Base-by-base conservation (phyloP, 1,140 invertebrate species). In the Scylla paramamosain region DNA sequence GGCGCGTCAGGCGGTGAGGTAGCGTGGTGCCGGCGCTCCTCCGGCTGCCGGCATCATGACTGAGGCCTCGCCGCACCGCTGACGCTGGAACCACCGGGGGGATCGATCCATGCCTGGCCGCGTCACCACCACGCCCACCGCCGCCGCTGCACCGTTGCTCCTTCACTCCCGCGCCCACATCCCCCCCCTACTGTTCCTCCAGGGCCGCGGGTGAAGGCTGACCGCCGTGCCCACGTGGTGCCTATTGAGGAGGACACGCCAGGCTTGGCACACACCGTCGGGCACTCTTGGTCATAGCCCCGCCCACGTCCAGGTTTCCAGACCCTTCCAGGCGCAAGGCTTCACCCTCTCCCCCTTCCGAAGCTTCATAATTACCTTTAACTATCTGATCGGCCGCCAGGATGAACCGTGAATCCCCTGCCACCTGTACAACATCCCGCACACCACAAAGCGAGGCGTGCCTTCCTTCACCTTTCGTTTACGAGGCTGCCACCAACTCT, bases 21-120 rank as follows among this genome's bases (percentile, higher is more conserved):
- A 46, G 91, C 86, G 91, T 46, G 90, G 91, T 88, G 52, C 94
- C 94, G 84, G 84, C 87, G 94, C 91, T 89, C 94, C 32, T 28
- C 88, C 94, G 82, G 45, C 48, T 92, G 94, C 94, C 94, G 94
- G 91, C 94, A 95, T 95, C 91, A 87, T 95, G 94, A 95, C 91
- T 92, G 91, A 77, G 59, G 82, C 91, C 46, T 67, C 91, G 90
- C 82, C 67, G 52, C 94, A 28, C 83, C 52, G 82, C 83, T 90
- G 87, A 39, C 91, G 67, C 94, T 88, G 94, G 88, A 91, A 83
- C 90, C 89, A 94, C 88, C 77, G 87, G 25, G 59, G 94, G 94
- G 46, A 95, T 95, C 94, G 94, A 95, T 95, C 77, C 94, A 86
- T 67, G 88, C 67, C 59, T 89, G 88, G 93, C 93, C 88, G 90